Evolutionary conservation across 2,888 invertebrate species (phyloP).

Genomic region (Odontocerum albicorne): DNA sequence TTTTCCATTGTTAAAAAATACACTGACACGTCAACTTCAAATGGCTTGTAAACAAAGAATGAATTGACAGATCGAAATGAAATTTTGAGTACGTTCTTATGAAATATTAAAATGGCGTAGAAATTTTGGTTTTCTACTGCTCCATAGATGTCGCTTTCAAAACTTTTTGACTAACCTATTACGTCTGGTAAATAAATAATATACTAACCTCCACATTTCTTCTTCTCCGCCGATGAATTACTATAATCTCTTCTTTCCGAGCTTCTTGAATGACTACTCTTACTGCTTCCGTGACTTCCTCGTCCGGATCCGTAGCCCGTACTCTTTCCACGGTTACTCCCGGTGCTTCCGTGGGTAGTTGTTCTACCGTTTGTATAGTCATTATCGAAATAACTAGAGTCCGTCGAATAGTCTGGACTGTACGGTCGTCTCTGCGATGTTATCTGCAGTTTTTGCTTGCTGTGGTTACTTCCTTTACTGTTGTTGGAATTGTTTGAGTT

Average conservation of each 20-base stretch:
- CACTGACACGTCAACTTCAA: too few species aligned
- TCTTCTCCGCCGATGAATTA: conserved; percentile 32
- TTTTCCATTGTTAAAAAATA: too few species aligned
- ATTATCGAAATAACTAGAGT: conserved; percentile 33
- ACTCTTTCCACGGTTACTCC: conserved; percentile 28
- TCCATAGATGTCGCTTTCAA: too few species aligned
- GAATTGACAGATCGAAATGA: too few species aligned
- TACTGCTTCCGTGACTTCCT: conserved; percentile 30
- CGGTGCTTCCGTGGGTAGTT: conserved; percentile 2
- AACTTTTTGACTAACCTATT: too few species aligned
- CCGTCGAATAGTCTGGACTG: conserved; percentile 34
- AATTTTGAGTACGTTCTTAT: too few species aligned
- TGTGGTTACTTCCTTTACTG: conserved; percentile 34
- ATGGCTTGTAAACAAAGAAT: too few species aligned
- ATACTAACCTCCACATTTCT: conserved; percentile 28
- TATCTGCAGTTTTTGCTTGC: conserved; percentile 2
- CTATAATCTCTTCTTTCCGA: conserved; percentile 28
- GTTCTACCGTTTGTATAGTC: conserved; percentile 23
- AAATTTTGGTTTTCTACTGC: too few species aligned
- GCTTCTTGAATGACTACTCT: conserved; percentile 31
- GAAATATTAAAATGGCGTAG: too few species aligned
- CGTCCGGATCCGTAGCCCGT: conserved; percentile 26
- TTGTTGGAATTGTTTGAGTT: conserved; percentile 36
- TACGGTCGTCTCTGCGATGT: conserved; percentile 31
- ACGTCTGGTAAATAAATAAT: background rate